These are phyloP conservation scores for Drosophila lacicola DNA, from an alignment of 2,888 invertebrate genomes.

Conservation along the genomic window DNA sequence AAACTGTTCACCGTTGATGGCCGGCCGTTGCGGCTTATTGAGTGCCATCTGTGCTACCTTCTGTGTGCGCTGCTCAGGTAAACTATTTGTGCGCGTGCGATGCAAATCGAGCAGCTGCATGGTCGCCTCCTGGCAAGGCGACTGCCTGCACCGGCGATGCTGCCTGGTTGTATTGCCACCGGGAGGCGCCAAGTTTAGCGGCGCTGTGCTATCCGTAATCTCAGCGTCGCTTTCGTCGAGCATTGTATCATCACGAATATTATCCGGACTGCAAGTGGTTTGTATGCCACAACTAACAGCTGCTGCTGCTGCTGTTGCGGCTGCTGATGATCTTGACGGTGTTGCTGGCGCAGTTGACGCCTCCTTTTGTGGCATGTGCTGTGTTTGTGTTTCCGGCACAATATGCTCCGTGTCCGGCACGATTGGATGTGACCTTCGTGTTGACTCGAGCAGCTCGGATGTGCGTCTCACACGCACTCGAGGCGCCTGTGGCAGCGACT, in stretches of 20 bases:
- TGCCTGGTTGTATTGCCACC: conserved; percentile 28
- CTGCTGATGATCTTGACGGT: background rate
- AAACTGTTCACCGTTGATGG: conserved; percentile 78
- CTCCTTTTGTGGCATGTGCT: background rate
- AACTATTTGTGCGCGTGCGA: conserved; percentile 1
- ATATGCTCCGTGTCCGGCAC: background rate
- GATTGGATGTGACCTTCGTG: background rate
- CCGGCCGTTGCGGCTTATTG: conserved; percentile 64
- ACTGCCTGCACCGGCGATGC: background rate
- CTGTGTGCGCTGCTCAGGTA: background rate
- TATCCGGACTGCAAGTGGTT: background rate
- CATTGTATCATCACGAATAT: background rate
- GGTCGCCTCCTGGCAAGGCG: background rate
- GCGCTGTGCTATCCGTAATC: conserved; percentile 5
- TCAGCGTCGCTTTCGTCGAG: conserved; percentile 26
- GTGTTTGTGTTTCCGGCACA: conserved; percentile 46
- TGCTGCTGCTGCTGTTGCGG: background rate
- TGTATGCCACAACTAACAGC: conserved; percentile 26
- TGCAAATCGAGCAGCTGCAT: conserved; percentile 56
- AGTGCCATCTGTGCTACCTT: conserved; percentile 18
- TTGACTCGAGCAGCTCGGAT: background rate
- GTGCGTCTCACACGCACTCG: conserved; percentile 1
- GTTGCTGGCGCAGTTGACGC: background rate
- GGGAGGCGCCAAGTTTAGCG: conserved; percentile 53
- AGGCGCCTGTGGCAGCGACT: too few relatives aligned